phyloP scores from a whole-genome alignment of 2,888 invertebrate genomes.

The Latheticus oryzae region DNA sequence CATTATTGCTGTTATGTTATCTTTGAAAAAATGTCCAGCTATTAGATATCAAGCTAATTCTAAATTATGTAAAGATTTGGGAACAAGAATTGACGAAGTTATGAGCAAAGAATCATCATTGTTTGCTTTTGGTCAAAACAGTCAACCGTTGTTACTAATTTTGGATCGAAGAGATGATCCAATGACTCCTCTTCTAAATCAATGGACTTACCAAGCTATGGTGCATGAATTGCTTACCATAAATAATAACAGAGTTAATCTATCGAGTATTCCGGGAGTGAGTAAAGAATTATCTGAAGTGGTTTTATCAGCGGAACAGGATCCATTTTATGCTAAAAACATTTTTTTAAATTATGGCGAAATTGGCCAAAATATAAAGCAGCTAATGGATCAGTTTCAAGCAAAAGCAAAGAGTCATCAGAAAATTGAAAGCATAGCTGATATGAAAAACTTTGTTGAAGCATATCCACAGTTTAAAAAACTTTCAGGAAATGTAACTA shows the following conservation, averaged over 20 bases:
- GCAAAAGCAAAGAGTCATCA: constrained; percentile 94
- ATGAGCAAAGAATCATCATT: constrained; percentile 88
- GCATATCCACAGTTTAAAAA: constrained; percentile 98
- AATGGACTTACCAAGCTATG: constrained; percentile 99
- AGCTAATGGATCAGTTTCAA: constrained; percentile 94
- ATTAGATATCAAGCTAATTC: constrained; percentile 92
- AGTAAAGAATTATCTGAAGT: constrained; percentile 92
- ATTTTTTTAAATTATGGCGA: constrained; percentile 97
- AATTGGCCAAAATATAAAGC: constrained; percentile 96
- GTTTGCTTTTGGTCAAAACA: constrained; percentile 85
- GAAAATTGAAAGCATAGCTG: constrained; percentile 97
- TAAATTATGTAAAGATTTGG: constrained; percentile 84
- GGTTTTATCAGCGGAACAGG: constrained; percentile 93
- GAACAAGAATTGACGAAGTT: constrained; percentile 86
- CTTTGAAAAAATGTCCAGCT: constrained; percentile 89
- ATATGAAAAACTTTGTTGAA: constrained; percentile 99
- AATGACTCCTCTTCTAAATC: constrained; percentile 92
- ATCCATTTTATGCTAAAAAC: constrained; percentile 96
- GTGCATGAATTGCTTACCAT: constrained; percentile 96
- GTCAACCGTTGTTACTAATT: constrained; percentile 85
- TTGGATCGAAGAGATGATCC: constrained; percentile 95
- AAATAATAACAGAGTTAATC: constrained; percentile 91
- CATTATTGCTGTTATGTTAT: constrained; percentile 84
- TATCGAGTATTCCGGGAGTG: constrained; percentile 86
- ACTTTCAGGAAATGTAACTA: constrained; percentile 95